Conservation (phyloP, 2,113 vertebrate genomes). For the Orycteropus afer region DNA sequence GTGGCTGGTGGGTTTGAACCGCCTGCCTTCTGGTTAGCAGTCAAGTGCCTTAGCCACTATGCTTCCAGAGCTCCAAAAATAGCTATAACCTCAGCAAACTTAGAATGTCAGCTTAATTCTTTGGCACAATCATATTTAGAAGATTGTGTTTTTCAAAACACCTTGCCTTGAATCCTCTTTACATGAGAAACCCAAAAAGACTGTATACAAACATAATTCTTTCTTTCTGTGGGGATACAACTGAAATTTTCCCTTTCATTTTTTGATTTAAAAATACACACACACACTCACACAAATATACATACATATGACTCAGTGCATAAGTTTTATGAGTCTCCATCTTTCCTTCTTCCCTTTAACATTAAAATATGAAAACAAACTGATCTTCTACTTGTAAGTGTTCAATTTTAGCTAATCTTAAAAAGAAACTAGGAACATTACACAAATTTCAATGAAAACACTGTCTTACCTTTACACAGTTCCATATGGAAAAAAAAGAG, state of each 20-base stretch:
- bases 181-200: neutral
- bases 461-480: neutral
- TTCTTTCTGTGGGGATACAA: constrained; percentile 4
- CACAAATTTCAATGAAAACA: neutral
- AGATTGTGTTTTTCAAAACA: constrained; percentile 34
- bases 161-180: neutral
- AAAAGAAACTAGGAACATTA: neutral
- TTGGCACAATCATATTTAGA: constrained; percentile 36
- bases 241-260: neutral
- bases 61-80: too few species aligned
- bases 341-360: neutral
- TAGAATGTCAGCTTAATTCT: constrained; percentile 4
- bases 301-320: neutral
- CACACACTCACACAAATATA: neutral
- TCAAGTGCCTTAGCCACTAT: too few species aligned
- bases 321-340: neutral
- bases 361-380: constrained; percentile 4
- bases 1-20: too few species aligned
- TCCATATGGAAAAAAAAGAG: constrained; percentile 20
- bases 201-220: neutral
- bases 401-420: constrained; percentile 25
- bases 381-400: neutral
- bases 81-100: constrained; percentile 14
- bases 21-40: too few species aligned
- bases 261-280: neutral